A percentile compares a stretch with the other conserved stretches of the same genome.
phyloP scores from a whole-genome alignment of 2,797 vertebrate species.

The Bovichtus variegatus region DNA sequence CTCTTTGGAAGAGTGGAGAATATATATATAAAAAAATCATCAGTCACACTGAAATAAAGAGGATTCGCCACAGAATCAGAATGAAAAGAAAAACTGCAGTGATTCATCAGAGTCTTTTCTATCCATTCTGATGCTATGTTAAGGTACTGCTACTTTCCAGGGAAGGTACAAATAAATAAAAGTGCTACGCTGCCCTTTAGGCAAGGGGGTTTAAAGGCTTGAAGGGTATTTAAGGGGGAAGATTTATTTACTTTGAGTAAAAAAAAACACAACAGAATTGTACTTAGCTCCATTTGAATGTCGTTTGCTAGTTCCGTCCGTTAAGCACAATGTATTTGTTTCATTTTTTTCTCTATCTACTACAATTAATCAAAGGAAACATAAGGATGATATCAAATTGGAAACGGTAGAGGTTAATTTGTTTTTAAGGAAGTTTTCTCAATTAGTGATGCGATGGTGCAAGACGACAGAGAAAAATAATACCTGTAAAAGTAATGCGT shows the following conservation, averaged over 20 bases:
- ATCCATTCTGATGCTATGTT: slow-evolving; percentile 41
- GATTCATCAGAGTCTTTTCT: slow-evolving; percentile 39
- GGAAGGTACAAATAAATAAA: slow-evolving; percentile 78
- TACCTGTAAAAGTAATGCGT: slow-evolving; percentile 24
- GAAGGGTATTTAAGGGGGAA: slow-evolving; percentile 35
- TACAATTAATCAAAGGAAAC: not conserved
- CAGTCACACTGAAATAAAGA: slow-evolving; percentile 73
- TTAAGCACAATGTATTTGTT: slow-evolving; percentile 14
- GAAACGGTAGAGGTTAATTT: not conserved
- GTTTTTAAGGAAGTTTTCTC: slow-evolving; percentile 10
- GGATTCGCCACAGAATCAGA: slow-evolving; percentile 38
- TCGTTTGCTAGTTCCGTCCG: slow-evolving; percentile 52
- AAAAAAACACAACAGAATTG: slow-evolving; percentile 54
- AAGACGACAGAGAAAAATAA: slow-evolving; percentile 27
- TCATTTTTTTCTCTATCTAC: slow-evolving; percentile 9
- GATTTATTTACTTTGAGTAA: slow-evolving; percentile 53
- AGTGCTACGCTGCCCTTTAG: slow-evolving; percentile 78
- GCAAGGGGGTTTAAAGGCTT: slow-evolving; percentile 72
- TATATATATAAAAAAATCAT: slow-evolving; percentile 21
- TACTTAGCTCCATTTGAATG: slow-evolving; percentile 58
- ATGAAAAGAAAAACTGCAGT: slow-evolving; percentile 37
- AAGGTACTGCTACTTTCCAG: slow-evolving; percentile 67
- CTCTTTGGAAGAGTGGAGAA: slow-evolving; percentile 65
- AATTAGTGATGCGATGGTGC: slow-evolving; percentile 2
- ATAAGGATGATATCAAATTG: not conserved